Conservation (phyloP, 2,797 vertebrate genomes). For the Manis pentadactyla region DNA sequence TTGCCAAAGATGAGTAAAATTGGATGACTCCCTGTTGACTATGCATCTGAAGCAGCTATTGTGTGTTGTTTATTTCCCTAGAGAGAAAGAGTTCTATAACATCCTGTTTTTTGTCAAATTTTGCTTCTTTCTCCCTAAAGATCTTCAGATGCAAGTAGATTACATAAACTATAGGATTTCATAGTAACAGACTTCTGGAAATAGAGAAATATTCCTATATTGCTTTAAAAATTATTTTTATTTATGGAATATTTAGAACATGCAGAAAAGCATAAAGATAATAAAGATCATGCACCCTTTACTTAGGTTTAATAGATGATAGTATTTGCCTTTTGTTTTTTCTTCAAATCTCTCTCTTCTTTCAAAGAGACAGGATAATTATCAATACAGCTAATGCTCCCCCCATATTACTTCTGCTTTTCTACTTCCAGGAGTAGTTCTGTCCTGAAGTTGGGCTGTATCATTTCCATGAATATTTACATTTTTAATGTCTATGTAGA, state of each 20-base stretch:
- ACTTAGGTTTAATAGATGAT: neutral
- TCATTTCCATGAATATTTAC: neutral
- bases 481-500: neutral
- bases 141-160: slow-evolving; percentile 65
- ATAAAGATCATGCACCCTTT: neutral
- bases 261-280: slow-evolving; percentile 30
- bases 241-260: slow-evolving; percentile 55
- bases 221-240: slow-evolving; percentile 65
- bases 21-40: slow-evolving; percentile 65
- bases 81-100: slow-evolving; percentile 67
- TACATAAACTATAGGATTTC: slow-evolving; percentile 56
- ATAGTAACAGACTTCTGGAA: slow-evolving; percentile 56
- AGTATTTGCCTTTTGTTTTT: neutral
- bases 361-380: slow-evolving; percentile 35
- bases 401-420: neutral
- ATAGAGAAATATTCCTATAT: slow-evolving; percentile 48
- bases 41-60: slow-evolving; percentile 57
- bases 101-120: slow-evolving; percentile 78
- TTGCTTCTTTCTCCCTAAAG: slow-evolving; percentile 68
- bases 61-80: slow-evolving; percentile 70
- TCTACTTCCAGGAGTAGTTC: neutral
- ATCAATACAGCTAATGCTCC: neutral
- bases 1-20: slow-evolving; percentile 60
- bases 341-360: neutral
- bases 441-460: neutral